Evolutionary conservation across 2,113 vertebrate genomes (phyloP).

Genomic region (Seriola quinqueradiata): DNA sequence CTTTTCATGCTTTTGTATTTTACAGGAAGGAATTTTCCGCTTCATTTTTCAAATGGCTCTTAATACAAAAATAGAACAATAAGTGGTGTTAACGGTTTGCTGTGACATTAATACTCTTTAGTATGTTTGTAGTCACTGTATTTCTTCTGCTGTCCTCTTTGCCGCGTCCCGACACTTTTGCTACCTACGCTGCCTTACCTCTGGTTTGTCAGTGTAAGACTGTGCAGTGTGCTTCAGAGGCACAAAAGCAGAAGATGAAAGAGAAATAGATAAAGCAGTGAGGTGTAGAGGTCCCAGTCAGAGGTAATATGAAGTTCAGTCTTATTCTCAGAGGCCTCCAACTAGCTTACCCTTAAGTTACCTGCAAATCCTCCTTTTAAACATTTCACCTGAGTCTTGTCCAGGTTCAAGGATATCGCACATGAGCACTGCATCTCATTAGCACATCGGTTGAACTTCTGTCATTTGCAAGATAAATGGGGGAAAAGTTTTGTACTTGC

Average conservation of each 20-base stretch:
- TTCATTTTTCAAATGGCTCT: neutral
- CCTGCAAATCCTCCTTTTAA: slow-evolving; percentile 50
- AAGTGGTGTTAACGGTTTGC: too few relatives aligned
- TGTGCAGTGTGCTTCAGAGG: slow-evolving; percentile 20
- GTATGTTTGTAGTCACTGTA: neutral
- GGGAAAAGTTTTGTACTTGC: neutral
- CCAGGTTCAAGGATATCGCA: neutral
- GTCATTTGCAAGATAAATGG: neutral
- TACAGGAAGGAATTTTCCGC: neutral
- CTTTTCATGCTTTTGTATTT: neutral
- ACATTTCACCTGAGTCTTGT: slow-evolving; percentile 23
- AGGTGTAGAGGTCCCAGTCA: slow-evolving; percentile 65
- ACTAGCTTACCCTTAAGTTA: slow-evolving; percentile 43
- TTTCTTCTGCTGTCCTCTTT: neutral
- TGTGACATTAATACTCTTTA: neutral
- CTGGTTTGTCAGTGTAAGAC: slow-evolving; percentile 9
- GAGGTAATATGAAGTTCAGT: slow-evolving; percentile 73
- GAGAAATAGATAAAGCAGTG: slow-evolving; percentile 64
- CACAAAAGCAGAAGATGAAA: slow-evolving; percentile 62
- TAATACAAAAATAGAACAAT: neutral
- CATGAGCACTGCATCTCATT: neutral
- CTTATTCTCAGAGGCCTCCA: slow-evolving; percentile 53
- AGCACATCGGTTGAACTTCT: neutral
- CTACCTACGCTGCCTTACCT: slow-evolving; percentile 7
- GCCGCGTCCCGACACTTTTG: neutral